Evolutionary conservation across 1,140 invertebrate species (phyloP).

Genomic region (Drosophila bifasciata): DNA sequence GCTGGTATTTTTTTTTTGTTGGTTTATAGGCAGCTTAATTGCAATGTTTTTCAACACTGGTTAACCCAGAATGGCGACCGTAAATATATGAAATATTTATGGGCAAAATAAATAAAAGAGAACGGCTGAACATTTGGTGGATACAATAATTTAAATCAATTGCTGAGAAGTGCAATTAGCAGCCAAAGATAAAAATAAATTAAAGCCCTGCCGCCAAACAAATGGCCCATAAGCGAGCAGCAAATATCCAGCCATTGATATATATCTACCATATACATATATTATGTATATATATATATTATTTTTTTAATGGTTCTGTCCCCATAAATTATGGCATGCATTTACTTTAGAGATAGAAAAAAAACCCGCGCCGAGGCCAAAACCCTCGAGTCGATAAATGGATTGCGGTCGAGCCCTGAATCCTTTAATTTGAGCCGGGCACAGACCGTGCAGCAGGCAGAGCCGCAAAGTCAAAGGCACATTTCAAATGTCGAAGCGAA

Average conservation of each 20-base stretch:
- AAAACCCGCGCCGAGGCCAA: slow-evolving; percentile 41
- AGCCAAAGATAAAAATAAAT: slow-evolving; percentile 78
- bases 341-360: slow-evolving; percentile 78
- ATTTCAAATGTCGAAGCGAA: slow-evolving; percentile 80
- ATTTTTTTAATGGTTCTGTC: slow-evolving; percentile 60
- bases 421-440: slow-evolving; percentile 74
- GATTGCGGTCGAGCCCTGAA: slow-evolving; percentile 78
- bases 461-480: slow-evolving; percentile 76
- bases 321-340: slow-evolving; percentile 79
- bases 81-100: slow-evolving; percentile 80
- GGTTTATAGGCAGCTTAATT: slow-evolving; percentile 66
- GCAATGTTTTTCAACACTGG: slow-evolving; percentile 74
- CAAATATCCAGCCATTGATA: slow-evolving; percentile 45
- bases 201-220: slow-evolving; percentile 66
- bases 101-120: slow-evolving; percentile 50
- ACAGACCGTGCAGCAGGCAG: slow-evolving; percentile 27
- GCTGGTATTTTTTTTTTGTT: too few species aligned
- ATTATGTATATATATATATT: slow-evolving; percentile 38
- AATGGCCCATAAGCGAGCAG: slow-evolving; percentile 60
- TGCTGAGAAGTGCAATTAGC: slow-evolving; percentile 81
- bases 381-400: slow-evolving; percentile 74
- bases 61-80: slow-evolving; percentile 70
- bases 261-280: slow-evolving; percentile 14
- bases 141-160: slow-evolving; percentile 76
- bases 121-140: slow-evolving; percentile 50